Evolutionary conservation across 53 echinoderm and acorn worm genomes (phyloP).

Genomic region (Zoroaster sp.): DNA sequence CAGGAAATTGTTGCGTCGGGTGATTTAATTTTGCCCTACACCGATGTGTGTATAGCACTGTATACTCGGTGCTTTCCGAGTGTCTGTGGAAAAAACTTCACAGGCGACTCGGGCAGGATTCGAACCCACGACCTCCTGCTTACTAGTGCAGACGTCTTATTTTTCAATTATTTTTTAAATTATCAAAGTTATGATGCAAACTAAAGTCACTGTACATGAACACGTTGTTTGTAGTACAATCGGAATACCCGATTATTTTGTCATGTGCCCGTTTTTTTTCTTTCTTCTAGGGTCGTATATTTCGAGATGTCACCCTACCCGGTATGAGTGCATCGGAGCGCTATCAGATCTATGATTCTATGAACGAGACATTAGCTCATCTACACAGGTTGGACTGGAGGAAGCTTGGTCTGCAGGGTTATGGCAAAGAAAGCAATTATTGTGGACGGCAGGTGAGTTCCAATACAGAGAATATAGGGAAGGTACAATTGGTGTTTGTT

Average conservation of each 20-base stretch:
- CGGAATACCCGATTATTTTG: too few species aligned
- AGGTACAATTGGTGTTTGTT: too few species aligned
- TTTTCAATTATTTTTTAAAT: not conserved
- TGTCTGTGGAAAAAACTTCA: too few species aligned
- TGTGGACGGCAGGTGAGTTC: slow-evolving; percentile 83
- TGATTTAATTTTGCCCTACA: too few species aligned
- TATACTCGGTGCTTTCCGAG: too few species aligned
- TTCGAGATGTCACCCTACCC: slow-evolving; percentile 76
- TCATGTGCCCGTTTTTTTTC: not conserved
- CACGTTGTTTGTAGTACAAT: too few species aligned
- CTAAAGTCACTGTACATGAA: not conserved
- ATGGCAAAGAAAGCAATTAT: slow-evolving; percentile 78
- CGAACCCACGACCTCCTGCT: too few species aligned
- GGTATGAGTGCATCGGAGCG: slow-evolving; percentile 64
- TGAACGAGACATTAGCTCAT: slow-evolving; percentile 72
- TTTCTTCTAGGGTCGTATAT: slow-evolving; percentile 82
- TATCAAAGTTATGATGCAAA: not conserved
- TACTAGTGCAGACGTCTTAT: too few species aligned
- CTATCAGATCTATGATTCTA: slow-evolving; percentile 73
- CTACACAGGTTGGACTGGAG: slow-evolving; percentile 77
- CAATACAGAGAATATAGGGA: too few species aligned
- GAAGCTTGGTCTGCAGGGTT: slow-evolving; percentile 68
- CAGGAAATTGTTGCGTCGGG: too few species aligned
- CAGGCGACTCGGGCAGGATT: too few species aligned
- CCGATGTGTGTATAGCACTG: too few species aligned